Evolutionary conservation across 2,888 invertebrate genomes (phyloP).

Genomic region (Andrena bicolor): DNA sequence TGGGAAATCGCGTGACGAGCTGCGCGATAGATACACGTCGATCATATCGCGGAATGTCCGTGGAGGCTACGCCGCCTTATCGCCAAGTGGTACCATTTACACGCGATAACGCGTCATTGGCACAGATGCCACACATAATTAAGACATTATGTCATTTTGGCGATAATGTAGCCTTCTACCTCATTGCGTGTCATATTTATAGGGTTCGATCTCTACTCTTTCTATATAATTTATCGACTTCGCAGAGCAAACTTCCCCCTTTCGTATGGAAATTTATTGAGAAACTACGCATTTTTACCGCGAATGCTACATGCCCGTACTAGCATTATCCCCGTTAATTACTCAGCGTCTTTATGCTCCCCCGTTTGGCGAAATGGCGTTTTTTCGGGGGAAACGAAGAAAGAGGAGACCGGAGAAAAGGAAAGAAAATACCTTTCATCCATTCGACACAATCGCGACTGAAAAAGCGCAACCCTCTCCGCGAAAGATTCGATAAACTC

Average conservation of each 20-base stretch:
- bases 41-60: slow-evolving; percentile 24
- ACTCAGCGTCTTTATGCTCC: slow-evolving; percentile 19
- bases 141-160: slow-evolving; percentile 58
- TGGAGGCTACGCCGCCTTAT: slow-evolving; percentile 50
- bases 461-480: slow-evolving; percentile 25
- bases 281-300: not conserved
- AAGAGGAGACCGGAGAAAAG: not conserved
- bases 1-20: not conserved
- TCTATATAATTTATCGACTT: not conserved
- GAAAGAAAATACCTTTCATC: slow-evolving; percentile 50
- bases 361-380: slow-evolving; percentile 17
- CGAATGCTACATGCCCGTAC: not conserved
- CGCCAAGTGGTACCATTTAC: slow-evolving; percentile 67
- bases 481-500: slow-evolving; percentile 70
- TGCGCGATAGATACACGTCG: not conserved
- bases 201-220: no score
- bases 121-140: slow-evolving; percentile 67
- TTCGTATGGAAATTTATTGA: not conserved
- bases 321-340: slow-evolving; percentile 30
- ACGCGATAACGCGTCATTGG: slow-evolving; percentile 66
- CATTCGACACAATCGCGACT: slow-evolving; percentile 52
- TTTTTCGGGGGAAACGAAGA: slow-evolving; percentile 5
- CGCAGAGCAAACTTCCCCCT: not conserved
- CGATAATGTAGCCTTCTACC: slow-evolving; percentile 14
- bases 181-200: not conserved